These are phyloP conservation scores for Notiomystis cincta DNA, from an alignment of 2,113 vertebrate genomes.

Conservation along the genomic window DNA sequence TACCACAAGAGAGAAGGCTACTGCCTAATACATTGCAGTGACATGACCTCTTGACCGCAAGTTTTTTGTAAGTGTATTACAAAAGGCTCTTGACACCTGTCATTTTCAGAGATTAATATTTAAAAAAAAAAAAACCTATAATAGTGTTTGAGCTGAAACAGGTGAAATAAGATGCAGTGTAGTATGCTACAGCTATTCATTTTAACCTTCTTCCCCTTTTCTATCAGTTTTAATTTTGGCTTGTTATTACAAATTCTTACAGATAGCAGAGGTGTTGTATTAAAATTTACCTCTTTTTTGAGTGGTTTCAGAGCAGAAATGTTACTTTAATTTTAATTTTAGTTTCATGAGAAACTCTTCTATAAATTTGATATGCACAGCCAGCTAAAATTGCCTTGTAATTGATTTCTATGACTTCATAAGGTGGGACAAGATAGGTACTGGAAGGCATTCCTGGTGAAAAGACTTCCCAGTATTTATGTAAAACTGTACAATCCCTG, in stretches of 20 bases:
- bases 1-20: slow-evolving; percentile 67
- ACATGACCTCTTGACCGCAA: slow-evolving; percentile 59
- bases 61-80: slow-evolving; percentile 65
- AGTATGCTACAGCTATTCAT: slow-evolving; percentile 69
- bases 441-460: neutral
- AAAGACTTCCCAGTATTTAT: neutral
- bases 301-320: slow-evolving; percentile 74
- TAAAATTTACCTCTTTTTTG: slow-evolving; percentile 78
- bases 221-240: slow-evolving; percentile 76
- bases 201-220: slow-evolving; percentile 51
- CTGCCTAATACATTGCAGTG: slow-evolving; percentile 66
- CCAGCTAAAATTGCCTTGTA: neutral
- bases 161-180: slow-evolving; percentile 69
- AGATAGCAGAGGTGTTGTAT: slow-evolving; percentile 75
- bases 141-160: slow-evolving; percentile 29
- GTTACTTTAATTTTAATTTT: slow-evolving; percentile 75
- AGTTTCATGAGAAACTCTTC: slow-evolving; percentile 67
- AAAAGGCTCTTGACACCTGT: slow-evolving; percentile 69
- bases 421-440: neutral
- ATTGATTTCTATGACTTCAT: neutral
- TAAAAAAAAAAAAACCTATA: neutral
- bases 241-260: slow-evolving; percentile 70
- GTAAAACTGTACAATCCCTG: neutral
- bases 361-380: neutral
- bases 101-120: slow-evolving; percentile 73